Percentiles rank a stretch among this genome's conserved stretches.
Evolutionary conservation across 1,140 invertebrate genomes (phyloP).

Genomic region (Drosophila lowei): DNA sequence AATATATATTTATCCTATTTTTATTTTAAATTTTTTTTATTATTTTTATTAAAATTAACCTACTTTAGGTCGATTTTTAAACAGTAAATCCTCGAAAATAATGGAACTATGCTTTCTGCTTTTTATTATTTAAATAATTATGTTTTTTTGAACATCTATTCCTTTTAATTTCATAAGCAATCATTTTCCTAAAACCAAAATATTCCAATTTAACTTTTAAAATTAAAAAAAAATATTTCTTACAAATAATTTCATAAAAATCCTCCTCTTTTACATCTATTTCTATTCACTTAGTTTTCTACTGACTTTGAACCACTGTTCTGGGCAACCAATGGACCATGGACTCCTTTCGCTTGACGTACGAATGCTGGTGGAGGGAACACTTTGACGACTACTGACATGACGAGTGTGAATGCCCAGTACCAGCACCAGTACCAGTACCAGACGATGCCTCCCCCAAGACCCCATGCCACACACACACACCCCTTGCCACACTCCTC

Average conservation of each 20-base stretch:
- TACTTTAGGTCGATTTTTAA: no score
- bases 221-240: no score
- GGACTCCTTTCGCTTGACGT: constrained; percentile 57
- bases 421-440: constrained; percentile 22
- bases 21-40: no score
- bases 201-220: no score
- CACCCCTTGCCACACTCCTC: not conserved
- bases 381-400: constrained; percentile 77
- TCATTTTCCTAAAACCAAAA: no score
- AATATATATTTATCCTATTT: no score
- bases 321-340: constrained; percentile 60
- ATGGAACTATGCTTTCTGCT: no score
- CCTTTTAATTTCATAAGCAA: no score
- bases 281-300: not conserved
- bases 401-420: constrained; percentile 74
- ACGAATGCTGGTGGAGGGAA: constrained; percentile 42
- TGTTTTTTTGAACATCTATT: no score
- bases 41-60: no score
- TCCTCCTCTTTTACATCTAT: no score
- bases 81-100: not conserved
- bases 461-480: not conserved
- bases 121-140: constrained; percentile 1
- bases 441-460: constrained; percentile 20
- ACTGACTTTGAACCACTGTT: constrained; percentile 18
- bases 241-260: no score